Percentiles rank a stretch among this genome's conserved stretches.
These are phyloP conservation scores for Macropus fuliginosus DNA, from an alignment of 2,797 vertebrate genomes.

Conservation along the genomic window DNA sequence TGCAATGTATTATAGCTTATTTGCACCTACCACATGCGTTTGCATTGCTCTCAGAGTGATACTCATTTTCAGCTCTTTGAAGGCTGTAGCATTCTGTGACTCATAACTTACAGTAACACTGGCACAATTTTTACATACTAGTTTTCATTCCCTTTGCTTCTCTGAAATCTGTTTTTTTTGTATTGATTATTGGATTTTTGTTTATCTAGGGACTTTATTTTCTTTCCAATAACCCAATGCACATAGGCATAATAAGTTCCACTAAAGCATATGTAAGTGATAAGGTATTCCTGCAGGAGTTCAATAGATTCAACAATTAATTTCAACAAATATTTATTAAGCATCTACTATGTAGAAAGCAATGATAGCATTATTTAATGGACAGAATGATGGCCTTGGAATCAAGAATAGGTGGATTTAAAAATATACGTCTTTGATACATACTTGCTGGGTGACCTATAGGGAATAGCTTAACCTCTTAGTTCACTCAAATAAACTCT, in stretches of 20 bases:
- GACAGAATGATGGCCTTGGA: not conserved
- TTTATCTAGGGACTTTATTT: not conserved
- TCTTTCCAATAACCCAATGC: not conserved
- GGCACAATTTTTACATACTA: not conserved
- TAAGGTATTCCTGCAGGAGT: not conserved
- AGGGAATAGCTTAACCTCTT: not conserved
- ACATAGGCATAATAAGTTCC: not conserved
- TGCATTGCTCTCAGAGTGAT: not conserved
- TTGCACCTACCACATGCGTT: not conserved
- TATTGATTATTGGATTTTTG: not conserved
- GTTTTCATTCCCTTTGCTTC: not conserved
- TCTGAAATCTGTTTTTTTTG: not conserved
- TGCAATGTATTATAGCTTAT: not conserved
- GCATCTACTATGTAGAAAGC: not conserved
- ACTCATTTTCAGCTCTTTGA: not conserved
- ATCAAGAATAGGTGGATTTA: not conserved
- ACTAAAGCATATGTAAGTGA: not conserved
- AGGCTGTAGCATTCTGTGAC: not conserved
- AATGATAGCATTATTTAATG: not conserved
- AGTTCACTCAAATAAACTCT: not conserved
- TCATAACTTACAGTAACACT: not conserved
- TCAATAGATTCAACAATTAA: not conserved
- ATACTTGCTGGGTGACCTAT: not conserved
- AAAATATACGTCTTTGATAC: no score
- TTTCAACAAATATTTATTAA: not conserved